phyloP scores from a whole-genome alignment of 2,888 invertebrate species.

The Lathronympha strigana region DNA sequence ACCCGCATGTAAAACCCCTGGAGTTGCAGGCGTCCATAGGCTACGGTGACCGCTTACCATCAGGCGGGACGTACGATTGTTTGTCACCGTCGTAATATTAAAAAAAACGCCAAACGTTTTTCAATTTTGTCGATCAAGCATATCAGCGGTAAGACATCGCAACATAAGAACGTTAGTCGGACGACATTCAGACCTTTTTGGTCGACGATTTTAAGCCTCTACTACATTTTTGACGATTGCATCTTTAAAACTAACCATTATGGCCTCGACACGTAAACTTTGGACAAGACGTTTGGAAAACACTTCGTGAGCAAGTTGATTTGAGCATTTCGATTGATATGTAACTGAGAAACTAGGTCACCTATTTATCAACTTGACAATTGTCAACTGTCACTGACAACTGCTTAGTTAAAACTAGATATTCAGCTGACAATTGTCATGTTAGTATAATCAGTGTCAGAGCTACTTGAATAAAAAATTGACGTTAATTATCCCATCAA shows the following conservation, averaged over 20 bases:
- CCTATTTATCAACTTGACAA: not conserved
- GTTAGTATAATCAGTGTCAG: not conserved
- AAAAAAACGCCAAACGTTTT: not conserved
- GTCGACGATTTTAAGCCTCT: constrained; percentile 31
- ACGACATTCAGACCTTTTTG: constrained; percentile 15
- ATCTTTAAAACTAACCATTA: too few relatives aligned
- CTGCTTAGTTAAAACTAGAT: too few relatives aligned
- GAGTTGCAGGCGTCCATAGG: too few relatives aligned
- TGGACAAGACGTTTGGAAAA: not conserved
- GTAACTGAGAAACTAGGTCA: not conserved
- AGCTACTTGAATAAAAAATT: too few relatives aligned
- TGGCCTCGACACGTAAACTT: not conserved
- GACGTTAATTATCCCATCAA: not conserved
- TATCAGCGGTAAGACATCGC: constrained; percentile 25
- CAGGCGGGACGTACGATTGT: too few relatives aligned
- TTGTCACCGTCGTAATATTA: too few relatives aligned
- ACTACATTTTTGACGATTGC: constrained; percentile 16
- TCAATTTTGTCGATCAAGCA: constrained; percentile 14
- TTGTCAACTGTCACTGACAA: not conserved
- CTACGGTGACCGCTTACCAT: too few relatives aligned
- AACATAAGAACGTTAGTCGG: constrained; percentile 33
- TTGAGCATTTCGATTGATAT: constrained; percentile 24
- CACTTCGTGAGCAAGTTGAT: constrained; percentile 19
- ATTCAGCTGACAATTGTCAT: not conserved
- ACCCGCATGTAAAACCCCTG: too few relatives aligned